These are phyloP conservation scores for Pseudococcus jackbeardsleyi DNA, from an alignment of 2,888 invertebrate genomes.

Conservation along the genomic window DNA sequence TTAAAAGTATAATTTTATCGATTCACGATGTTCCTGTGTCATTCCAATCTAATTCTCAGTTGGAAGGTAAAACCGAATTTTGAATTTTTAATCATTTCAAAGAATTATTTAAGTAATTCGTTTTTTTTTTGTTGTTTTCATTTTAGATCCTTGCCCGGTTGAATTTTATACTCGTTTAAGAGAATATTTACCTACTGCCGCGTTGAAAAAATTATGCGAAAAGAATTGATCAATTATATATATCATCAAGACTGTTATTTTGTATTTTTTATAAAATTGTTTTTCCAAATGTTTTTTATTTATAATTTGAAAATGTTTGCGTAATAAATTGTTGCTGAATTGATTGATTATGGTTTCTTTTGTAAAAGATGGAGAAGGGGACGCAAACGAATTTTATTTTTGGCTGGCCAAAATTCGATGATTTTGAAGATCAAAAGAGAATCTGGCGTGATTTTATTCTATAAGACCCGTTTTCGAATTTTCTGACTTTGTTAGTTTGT, in stretches of 20 bases:
- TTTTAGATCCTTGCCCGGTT: conserved; percentile 49
- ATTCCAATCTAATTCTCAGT: conserved; percentile 54
- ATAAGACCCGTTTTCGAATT: no score
- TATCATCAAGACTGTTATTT: conserved; percentile 42
- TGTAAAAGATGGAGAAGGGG: neutral
- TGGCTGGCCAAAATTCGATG: no score
- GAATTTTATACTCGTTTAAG: conserved; percentile 55
- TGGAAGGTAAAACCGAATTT: conserved; percentile 36
- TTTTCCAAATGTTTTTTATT: conserved; percentile 18
- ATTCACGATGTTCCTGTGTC: conserved; percentile 60
- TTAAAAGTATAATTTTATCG: conserved; percentile 54
- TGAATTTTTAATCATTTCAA: neutral
- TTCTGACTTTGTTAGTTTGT: no score
- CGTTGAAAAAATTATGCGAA: conserved; percentile 59
- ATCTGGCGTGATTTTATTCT: no score
- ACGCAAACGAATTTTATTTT: no score
- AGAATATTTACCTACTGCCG: conserved; percentile 32
- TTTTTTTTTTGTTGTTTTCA: conserved; percentile 1
- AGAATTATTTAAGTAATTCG: neutral
- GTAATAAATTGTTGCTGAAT: conserved; percentile 28
- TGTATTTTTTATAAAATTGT: conserved; percentile 29
- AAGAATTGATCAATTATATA: conserved; percentile 47
- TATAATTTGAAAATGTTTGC: neutral
- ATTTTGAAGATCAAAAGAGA: no score
- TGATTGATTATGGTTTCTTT: neutral